Evolutionary conservation across 35 echinoderm and acorn worm genomes (phyloP), one percentile per base, ranked within the genome.

Genomic region (Apostichopus parvimensis): DNA sequence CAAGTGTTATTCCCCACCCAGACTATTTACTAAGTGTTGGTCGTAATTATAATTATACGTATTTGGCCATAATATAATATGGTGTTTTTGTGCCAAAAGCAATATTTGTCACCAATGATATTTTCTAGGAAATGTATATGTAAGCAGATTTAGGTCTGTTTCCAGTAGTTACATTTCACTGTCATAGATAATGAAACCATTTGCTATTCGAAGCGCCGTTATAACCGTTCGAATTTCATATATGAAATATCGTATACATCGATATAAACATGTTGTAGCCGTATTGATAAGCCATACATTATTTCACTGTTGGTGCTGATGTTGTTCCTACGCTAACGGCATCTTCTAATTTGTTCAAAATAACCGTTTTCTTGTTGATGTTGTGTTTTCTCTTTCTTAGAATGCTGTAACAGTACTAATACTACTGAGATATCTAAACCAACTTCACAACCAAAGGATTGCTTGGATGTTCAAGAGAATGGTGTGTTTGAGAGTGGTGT

Each of bases 401-500:
- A 54, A 5, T 79, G 5, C 25, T 79, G 78, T 5, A 24, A 25
- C 25, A 9, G 78, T 45, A 45, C 34, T 4, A 45, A 45, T 4
- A 45, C 34, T 45, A 45, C 34, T 45, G 2, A 45, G 34, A 45
- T 45, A 45, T 45, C 34, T 45, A 45, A 82, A 17, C 52, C 11
- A 23, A 12, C 79, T 8, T 20, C 79, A 3, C 9, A 25, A 55
- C 52, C 9, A 9, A 57, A 13, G 28, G 79, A 82, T 53, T 82
- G 79, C 79, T 82, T 55, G 11, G 79, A 82, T 13, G 56, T 82
- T 82, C 79, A 82, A 20, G 20, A 54, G 53, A 55, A 55, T 56
- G 79, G 79, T 14, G 28, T 3, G 56, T 13, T 12, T 55, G 56
- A 12, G 52, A 82, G 79, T 20, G 56, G 56, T 56, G 52, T 82